A percentile compares a stretch with the other conserved stretches of the same genome.
phyloP scores from a whole-genome alignment of 1,140 invertebrate genomes.

The Lepidurus packardi region DNA sequence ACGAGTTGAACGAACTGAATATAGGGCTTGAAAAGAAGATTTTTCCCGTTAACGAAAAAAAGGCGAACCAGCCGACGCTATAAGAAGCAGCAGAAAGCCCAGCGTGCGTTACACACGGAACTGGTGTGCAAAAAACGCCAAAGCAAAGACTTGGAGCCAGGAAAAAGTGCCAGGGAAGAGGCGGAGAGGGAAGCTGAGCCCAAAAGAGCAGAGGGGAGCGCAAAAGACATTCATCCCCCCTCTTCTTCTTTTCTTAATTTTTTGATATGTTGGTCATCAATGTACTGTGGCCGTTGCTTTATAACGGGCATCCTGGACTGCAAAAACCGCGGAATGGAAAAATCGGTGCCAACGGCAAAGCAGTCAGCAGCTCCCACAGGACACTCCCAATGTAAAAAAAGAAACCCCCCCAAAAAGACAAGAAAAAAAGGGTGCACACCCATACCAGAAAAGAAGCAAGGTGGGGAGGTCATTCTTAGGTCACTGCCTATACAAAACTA shows the following conservation, averaged over 20 bases:
- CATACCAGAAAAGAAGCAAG: not conserved
- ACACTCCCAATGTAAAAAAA: not conserved
- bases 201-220: not conserved
- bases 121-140: not conserved
- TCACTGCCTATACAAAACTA: not conserved
- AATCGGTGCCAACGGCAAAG: not conserved
- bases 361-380: slow-evolving; percentile 1
- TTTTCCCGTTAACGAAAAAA: slow-evolving; percentile 15
- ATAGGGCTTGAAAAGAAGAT: not conserved
- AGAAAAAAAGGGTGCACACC: not conserved
- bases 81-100: not conserved
- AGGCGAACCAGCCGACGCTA: not conserved
- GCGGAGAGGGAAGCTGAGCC: not conserved
- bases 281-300: not conserved
- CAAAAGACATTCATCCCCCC: not conserved
- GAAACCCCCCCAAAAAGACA: not conserved
- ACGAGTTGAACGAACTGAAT: slow-evolving; percentile 19
- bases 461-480: slow-evolving; percentile 8
- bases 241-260: not conserved
- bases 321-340: not conserved
- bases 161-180: not conserved
- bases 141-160: not conserved
- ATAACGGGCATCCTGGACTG: not conserved
- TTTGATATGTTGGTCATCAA: not conserved
- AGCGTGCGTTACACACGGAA: not conserved